Conservation (phyloP, 1,140 invertebrate species). For the Gonatopus flavifemur region DNA sequence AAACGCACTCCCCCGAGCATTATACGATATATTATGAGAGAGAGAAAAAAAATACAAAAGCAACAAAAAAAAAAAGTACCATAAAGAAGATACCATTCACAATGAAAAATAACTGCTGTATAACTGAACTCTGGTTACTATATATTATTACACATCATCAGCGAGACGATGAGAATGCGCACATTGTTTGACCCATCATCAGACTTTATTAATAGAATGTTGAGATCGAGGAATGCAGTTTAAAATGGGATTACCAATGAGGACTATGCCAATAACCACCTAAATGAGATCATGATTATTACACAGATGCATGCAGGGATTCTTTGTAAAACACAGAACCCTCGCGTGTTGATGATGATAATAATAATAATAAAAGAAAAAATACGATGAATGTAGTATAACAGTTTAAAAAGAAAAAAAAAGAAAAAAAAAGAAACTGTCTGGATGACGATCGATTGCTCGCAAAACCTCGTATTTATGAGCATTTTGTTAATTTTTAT, state of each 20-base stretch:
- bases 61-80: slow-evolving; percentile 20
- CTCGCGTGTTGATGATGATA: not conserved
- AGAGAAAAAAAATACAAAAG: slow-evolving; percentile 22
- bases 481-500: slow-evolving; percentile 56
- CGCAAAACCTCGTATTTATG: slow-evolving; percentile 52
- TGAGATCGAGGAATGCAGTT: slow-evolving; percentile 14
- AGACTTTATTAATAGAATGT: slow-evolving; percentile 14
- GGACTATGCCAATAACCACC: slow-evolving; percentile 22
- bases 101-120: slow-evolving; percentile 33
- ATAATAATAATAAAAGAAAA: slow-evolving; percentile 11
- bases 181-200: slow-evolving; percentile 19
- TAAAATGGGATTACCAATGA: slow-evolving; percentile 11
- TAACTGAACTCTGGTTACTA: slow-evolving; percentile 33
- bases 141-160: slow-evolving; percentile 24
- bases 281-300: slow-evolving; percentile 26
- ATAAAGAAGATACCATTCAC: slow-evolving; percentile 29
- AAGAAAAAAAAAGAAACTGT: too few relatives aligned
- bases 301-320: slow-evolving; percentile 14
- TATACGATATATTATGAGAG: slow-evolving; percentile 27
- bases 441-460: slow-evolving; percentile 46
- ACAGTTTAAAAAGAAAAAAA: not conserved
- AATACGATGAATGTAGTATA: slow-evolving; percentile 10
- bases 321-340: slow-evolving; percentile 1
- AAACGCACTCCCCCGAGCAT: slow-evolving; percentile 42
- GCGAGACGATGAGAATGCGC: slow-evolving; percentile 16